Conservation (phyloP, 1,140 invertebrate genomes). For the Hycleus phaleratus region DNA sequence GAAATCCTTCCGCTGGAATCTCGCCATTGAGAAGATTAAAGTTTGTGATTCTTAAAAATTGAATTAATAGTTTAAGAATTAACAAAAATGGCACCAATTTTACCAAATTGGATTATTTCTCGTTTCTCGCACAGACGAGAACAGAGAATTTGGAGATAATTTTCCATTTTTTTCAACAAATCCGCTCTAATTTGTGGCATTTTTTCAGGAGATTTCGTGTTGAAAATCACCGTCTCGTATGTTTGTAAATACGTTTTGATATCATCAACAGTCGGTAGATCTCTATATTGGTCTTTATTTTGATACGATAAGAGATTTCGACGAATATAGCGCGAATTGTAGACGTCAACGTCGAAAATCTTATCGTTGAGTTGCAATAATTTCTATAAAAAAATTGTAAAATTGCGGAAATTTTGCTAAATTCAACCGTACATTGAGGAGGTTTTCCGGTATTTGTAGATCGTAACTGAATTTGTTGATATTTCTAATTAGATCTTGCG, state of each 20-base stretch:
- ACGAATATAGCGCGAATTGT: neutral
- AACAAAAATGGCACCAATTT: too few species aligned
- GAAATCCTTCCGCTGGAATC: neutral
- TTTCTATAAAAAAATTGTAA: constrained; percentile 1
- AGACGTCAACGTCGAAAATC: neutral
- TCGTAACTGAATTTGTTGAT: constrained; percentile 4
- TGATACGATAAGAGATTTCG: neutral
- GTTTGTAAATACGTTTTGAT: constrained; percentile 8
- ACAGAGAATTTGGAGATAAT: constrained; percentile 5
- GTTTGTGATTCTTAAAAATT: constrained; percentile 6
- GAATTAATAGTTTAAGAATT: neutral
- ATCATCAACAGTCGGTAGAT: constrained; percentile 2
- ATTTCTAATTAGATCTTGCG: neutral
- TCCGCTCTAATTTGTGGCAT: neutral
- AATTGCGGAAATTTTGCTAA: neutral
- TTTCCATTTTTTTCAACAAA: constrained; percentile 3
- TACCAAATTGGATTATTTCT: too few species aligned
- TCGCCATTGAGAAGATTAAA: constrained; percentile 2
- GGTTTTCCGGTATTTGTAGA: neutral
- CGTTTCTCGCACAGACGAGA: neutral
- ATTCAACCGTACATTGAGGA: neutral
- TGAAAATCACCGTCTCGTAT: constrained; percentile 9
- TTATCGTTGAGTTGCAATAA: neutral
- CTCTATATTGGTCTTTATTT: neutral
- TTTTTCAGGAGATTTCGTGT: too few species aligned